Conservation (phyloP, 2,797 vertebrate genomes). For the Tauraco hartlaubi region DNA sequence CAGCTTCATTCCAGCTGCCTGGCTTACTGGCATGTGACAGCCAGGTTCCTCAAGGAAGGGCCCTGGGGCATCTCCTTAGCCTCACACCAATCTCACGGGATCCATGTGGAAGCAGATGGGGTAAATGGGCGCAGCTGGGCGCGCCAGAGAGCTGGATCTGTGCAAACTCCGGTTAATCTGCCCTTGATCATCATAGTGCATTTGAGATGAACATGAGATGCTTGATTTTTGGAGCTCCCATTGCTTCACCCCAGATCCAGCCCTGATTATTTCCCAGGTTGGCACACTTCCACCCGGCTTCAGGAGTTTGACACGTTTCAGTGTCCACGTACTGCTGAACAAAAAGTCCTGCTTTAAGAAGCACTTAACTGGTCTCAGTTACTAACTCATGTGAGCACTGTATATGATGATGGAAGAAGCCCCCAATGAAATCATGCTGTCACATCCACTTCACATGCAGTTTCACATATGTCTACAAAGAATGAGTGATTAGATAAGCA, state of each 20-base stretch:
- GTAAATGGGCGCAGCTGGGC: not conserved
- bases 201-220: not conserved
- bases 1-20: not conserved
- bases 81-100: not conserved
- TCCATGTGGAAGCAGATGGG: slow-evolving; percentile 17
- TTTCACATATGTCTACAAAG: not conserved
- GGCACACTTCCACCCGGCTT: not conserved
- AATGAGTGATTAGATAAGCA: not conserved
- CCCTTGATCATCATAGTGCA: rapidly evolving
- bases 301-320: not conserved
- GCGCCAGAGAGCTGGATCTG: not conserved
- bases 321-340: not conserved
- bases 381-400: not conserved
- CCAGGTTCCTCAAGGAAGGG: not conserved
- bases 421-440: not conserved
- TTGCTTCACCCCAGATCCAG: not conserved
- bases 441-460: not conserved
- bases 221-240: not conserved
- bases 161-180: not conserved
- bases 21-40: not conserved
- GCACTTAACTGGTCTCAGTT: rapidly evolving
- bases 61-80: not conserved
- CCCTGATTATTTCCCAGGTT: not conserved
- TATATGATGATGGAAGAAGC: not conserved
- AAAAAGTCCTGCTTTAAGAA: not conserved